phyloP scores from a whole-genome alignment of 2,888 invertebrate species.

The Rhorus exstirpatorius region DNA sequence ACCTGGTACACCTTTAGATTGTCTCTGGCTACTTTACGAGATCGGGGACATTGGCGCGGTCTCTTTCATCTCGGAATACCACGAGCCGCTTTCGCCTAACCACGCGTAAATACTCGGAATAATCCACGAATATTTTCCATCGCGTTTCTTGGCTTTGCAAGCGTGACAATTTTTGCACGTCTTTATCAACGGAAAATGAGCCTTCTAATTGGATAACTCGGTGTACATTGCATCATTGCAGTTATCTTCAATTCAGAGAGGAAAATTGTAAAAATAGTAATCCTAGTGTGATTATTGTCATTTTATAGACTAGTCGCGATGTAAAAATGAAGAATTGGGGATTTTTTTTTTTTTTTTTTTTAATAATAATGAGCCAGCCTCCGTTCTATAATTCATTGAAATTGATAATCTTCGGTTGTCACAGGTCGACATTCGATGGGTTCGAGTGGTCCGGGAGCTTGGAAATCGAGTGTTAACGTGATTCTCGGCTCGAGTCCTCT shows the following conservation, averaged over 20 bases:
- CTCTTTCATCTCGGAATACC: slow-evolving; percentile 79
- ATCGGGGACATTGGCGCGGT: slow-evolving; percentile 78
- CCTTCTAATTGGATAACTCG: not conserved
- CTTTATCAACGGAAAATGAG: slow-evolving; percentile 69
- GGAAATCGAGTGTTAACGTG: too few relatives aligned
- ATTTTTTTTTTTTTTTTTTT: too few relatives aligned
- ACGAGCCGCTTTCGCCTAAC: slow-evolving; percentile 69
- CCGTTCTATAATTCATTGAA: not conserved
- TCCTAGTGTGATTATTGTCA: too few relatives aligned
- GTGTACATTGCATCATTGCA: not conserved
- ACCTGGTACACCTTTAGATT: slow-evolving; percentile 56
- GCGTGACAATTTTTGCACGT: slow-evolving; percentile 63
- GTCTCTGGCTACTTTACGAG: slow-evolving; percentile 78
- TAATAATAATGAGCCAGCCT: too few relatives aligned
- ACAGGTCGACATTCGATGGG: not conserved
- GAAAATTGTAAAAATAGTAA: too few relatives aligned
- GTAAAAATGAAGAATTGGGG: too few relatives aligned
- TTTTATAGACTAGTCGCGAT: too few relatives aligned
- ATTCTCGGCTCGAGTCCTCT: too few relatives aligned
- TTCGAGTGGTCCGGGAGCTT: too few relatives aligned
- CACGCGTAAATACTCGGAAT: slow-evolving; percentile 76
- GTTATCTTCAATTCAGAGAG: too few relatives aligned
- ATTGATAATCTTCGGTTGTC: not conserved
- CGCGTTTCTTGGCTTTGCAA: slow-evolving; percentile 35
- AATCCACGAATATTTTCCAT: slow-evolving; percentile 56